phyloP scores from a whole-genome alignment of 2,113 vertebrate species.

The Copsychus sechellarum region DNA sequence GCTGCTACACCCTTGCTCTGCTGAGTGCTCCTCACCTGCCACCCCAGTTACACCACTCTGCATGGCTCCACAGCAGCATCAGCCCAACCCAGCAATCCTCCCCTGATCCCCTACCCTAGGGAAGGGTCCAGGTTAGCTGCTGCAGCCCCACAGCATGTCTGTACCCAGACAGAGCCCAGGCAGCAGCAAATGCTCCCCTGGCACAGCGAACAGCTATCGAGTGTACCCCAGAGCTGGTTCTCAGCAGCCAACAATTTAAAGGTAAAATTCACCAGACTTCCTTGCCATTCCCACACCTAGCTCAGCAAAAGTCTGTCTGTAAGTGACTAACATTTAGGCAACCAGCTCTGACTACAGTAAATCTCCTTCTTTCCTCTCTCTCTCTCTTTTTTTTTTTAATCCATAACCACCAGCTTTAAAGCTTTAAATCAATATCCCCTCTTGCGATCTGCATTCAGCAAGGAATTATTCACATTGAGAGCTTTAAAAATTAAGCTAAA shows the following conservation, averaged over 20 bases:
- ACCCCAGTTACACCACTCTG: not conserved
- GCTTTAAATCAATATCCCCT: constrained; percentile 71
- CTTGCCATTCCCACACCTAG: not conserved
- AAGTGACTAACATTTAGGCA: constrained; percentile 55
- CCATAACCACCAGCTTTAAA: constrained; percentile 69
- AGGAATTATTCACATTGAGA: constrained; percentile 68
- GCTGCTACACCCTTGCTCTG: not conserved
- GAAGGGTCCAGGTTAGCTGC: not conserved
- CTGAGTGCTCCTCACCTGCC: not conserved
- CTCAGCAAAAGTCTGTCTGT: constrained; percentile 46
- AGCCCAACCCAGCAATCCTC: not conserved
- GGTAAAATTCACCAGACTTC: not conserved
- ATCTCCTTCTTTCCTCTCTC: constrained; percentile 11
- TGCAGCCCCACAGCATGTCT: not conserved
- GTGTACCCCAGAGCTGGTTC: not conserved
- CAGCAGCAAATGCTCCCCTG: not conserved
- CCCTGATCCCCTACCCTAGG: fast-evolving
- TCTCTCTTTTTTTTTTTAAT: constrained; percentile 38
- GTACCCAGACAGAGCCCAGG: not conserved
- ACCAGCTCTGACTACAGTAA: constrained; percentile 51
- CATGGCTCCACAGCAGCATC: not conserved
- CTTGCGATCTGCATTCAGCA: constrained; percentile 59
- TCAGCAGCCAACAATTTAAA: constrained; percentile 33
- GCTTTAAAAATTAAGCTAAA: constrained; percentile 69
- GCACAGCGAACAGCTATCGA: not conserved